Evolutionary conservation across 2,797 vertebrate genomes (phyloP).

Genomic region (Peromyscus melanophrys): DNA sequence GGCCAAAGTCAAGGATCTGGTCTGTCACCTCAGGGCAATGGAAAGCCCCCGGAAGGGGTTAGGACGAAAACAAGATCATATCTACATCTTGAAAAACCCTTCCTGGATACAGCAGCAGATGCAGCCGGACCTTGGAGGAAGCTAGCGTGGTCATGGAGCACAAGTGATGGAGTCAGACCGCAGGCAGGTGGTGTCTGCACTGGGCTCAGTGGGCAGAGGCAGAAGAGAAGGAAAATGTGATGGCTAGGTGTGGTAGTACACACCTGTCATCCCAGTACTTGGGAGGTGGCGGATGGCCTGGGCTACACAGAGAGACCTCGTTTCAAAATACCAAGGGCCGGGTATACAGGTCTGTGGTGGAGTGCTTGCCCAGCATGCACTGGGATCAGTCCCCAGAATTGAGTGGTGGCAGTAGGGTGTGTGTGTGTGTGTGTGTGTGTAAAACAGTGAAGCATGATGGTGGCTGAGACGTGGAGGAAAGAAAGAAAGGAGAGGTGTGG

Average conservation of each 20-base stretch:
- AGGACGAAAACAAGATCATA: neutral
- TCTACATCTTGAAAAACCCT: neutral
- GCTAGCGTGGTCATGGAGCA: neutral
- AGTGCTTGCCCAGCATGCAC: neutral
- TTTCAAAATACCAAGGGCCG: neutral
- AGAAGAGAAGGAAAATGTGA: neutral
- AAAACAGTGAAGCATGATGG: neutral
- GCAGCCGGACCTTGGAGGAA: neutral
- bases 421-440: neutral
- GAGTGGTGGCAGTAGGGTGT: no score
- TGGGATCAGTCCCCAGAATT: neutral
- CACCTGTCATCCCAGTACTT: neutral
- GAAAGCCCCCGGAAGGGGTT: neutral
- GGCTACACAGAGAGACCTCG: neutral
- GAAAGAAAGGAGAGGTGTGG: neutral
- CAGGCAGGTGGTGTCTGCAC: accelerated
- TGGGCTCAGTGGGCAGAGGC: neutral
- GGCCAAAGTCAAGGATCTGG: neutral
- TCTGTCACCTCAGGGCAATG: neutral
- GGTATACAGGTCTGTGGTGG: no score
- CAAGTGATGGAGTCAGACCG: neutral
- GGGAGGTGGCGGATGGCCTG: no score
- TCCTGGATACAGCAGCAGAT: neutral
- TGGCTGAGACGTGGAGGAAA: no score
- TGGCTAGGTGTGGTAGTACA: neutral